Base-by-base conservation (phyloP, 1,140 invertebrate genomes). In the Caenorhabditis brenneri region DNA sequence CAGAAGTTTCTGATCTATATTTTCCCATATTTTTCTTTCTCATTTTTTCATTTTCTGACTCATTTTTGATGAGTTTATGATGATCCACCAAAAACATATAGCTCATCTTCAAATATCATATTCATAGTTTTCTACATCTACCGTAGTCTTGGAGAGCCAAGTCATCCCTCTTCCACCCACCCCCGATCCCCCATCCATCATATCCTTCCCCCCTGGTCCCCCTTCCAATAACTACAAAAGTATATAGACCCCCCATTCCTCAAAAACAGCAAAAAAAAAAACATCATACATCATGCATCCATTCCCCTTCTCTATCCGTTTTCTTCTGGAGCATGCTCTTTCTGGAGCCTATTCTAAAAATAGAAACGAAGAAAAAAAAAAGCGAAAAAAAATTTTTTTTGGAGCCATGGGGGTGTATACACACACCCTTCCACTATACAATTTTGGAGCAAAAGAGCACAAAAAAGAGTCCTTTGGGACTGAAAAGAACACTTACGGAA, bases 221-320 rank as follows among this genome's bases (percentile, higher is more conserved):
- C 22, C 22, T 15, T 16, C 0, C 58, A 5, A n/a, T 22, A 16
- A 36, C 58, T 65, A 33, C 58, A 33, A 36, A 65, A 65, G 22
- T 55, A 55, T 55, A 5, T 15, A 55, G 53, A 51, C 48, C 12
- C 12, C 15, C 42, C 42, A 9, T 46, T 16, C 49, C 49, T n/a
- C n/a, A n/a, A n/a, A n/a, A n/a, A n/a, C n/a, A n/a, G n/a, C n/a
- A n/a, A n/a, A n/a, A n/a, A n/a, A 51, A 29, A 65, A 65, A 65
- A 36, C 58, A 65, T 65, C 33, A 65, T 65, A 65, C 58, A 65
- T 65, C 58, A 65, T 65, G 29, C 31, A 24, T 58, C 29, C 55
- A 29, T 58, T 58, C 9, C 24, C 55, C 58, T 16, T 19, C 6
- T 19, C 36, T 19, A 9, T 27, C 58, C 58, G 4, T 36, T 65